Base-by-base conservation (phyloP, 2,797 vertebrate species). In the Mormyrops boulengeri region DNA sequence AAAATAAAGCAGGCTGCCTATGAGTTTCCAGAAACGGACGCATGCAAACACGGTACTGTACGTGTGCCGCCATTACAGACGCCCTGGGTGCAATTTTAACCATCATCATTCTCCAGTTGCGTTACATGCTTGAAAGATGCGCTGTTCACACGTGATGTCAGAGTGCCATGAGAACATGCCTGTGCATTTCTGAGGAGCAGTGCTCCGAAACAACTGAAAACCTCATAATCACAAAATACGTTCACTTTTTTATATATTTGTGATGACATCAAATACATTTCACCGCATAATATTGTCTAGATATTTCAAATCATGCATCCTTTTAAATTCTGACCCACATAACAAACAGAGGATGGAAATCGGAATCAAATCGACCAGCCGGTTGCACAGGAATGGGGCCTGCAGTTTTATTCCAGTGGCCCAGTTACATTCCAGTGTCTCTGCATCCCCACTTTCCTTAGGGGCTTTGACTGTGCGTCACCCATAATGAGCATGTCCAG, bases 141-240 rank as follows among this genome's bases (percentile, higher is more conserved):
- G 6, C 8, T 38, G 30, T 73, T 34, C 17, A 80, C 62, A 90
- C 88, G 85, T 90, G 82, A 88, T 87, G 89, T 90, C 84, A 88
- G 87, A 73, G 87, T 89, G 88, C 55, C 89, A 88, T 41, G 6
- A 89, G 88, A 88, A 91, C 85, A 91, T 89, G 86, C 90, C 91
- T n/a, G 6, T n/a, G 77, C 77, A 38, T 50, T 90, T 91, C 91
- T 91, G 11, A 60, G 62, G 3, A 34, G 11, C 11, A 34, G 62
- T 30, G 26, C 3, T 30, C 62, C 11, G 34, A 77, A 41, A 6
- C 69, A 17, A 14, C 69, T 77, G 14, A 19, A 80, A 7, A 44
- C 34, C 11, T 41, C 12, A 77, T 14, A 77, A 77, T 14, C 4
- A 41, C 38, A 38, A 80, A 80, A 77, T 17, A 7, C 4, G 1